A percentile compares a stretch with the other conserved stretches of the same genome.
Conservation (phyloP, 2,113 vertebrate genomes). For the Grallaria varia region DNA sequence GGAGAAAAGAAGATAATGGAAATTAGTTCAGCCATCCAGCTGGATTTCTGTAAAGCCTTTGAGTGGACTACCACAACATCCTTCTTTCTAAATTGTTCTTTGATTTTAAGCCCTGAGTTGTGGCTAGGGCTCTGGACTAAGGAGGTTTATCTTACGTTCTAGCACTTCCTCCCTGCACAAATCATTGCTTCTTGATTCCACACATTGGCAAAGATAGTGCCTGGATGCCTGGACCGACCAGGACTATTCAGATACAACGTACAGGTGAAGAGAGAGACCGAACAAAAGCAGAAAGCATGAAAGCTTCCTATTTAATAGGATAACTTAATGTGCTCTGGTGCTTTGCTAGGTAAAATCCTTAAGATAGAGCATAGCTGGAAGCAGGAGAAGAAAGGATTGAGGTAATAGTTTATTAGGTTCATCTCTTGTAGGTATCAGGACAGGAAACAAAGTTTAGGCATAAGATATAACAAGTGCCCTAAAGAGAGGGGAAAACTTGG, state of each 20-base stretch:
- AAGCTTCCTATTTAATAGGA: neutral
- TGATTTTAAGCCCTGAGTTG: neutral
- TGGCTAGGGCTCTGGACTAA: neutral
- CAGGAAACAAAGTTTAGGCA: neutral
- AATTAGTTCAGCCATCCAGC: neutral
- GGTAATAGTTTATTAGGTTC: neutral
- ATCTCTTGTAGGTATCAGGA: neutral
- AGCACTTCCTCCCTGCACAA: neutral
- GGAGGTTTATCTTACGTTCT: neutral
- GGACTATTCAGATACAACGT: neutral
- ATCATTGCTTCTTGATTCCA: neutral
- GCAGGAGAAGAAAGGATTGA: neutral
- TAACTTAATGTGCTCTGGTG: neutral
- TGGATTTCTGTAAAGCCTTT: neutral
- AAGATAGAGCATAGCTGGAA: neutral
- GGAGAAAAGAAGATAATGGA: neutral
- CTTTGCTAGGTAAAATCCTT: neutral
- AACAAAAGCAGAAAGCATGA: neutral
- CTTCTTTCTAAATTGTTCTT: neutral
- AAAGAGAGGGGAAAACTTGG: neutral
- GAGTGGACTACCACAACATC: neutral
- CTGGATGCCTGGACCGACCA: neutral
- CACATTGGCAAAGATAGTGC: neutral
- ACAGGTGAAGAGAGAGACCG: neutral
- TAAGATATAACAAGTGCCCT: neutral